phyloP scores from a whole-genome alignment of 2,113 vertebrate genomes.

The Odontesthes bonariensis region DNA sequence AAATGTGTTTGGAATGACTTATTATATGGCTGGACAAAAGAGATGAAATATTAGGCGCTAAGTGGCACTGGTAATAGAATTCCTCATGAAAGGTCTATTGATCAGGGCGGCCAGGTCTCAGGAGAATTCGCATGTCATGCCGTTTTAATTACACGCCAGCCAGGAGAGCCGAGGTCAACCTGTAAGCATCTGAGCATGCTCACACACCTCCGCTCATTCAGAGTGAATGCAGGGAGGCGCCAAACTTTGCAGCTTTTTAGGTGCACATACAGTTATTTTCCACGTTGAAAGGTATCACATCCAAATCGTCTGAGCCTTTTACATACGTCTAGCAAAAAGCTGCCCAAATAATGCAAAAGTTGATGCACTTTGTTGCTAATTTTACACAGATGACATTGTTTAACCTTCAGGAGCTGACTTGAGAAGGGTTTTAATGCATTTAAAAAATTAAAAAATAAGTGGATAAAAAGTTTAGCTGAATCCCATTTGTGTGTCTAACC shows the following conservation, averaged over 20 bases:
- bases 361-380: no score
- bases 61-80: conserved; percentile 83
- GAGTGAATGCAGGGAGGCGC: conserved; percentile 1
- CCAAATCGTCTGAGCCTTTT: no score
- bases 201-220: conserved; percentile 11
- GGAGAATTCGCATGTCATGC: conserved; percentile 77
- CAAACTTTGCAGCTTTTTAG: not conserved
- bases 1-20: conserved; percentile 82
- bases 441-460: no score
- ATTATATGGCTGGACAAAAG: conserved; percentile 79
- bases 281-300: not conserved
- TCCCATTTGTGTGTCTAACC: not conserved
- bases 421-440: no score
- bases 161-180: conserved; percentile 62
- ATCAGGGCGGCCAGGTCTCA: conserved; percentile 74
- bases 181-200: conserved; percentile 29
- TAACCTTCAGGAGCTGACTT: no score
- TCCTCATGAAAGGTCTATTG: conserved; percentile 83
- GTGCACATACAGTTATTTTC: not conserved
- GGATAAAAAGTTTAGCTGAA: not conserved
- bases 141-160: conserved; percentile 81
- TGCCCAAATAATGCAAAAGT: no score
- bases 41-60: conserved; percentile 86
- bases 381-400: no score
- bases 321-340: no score